Evolutionary conservation across 1,140 invertebrate genomes (phyloP).

Genomic region (Diorhabda sublineata): DNA sequence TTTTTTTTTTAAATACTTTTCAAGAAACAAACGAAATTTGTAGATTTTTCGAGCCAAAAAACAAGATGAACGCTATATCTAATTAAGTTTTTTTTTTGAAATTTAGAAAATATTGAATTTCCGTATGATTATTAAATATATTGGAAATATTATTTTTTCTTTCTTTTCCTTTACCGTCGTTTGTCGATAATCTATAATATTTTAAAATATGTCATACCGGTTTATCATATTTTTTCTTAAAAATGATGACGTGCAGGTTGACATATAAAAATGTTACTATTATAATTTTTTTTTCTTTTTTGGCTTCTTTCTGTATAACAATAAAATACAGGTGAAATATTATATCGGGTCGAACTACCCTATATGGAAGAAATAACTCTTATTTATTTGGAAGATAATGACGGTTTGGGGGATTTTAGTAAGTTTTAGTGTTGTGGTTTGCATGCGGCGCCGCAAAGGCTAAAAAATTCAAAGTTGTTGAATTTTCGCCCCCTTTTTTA

Average conservation of each 20-base stretch:
- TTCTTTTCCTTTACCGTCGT: too few relatives aligned
- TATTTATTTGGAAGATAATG: slow-evolving; percentile 79
- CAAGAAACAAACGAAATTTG: too few relatives aligned
- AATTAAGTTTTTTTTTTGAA: too few relatives aligned
- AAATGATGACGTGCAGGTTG: not conserved
- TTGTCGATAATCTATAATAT: too few relatives aligned
- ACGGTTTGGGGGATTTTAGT: slow-evolving; percentile 61
- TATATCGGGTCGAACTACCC: slow-evolving; percentile 83
- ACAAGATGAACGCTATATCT: too few relatives aligned
- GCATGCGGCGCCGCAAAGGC: slow-evolving; percentile 38
- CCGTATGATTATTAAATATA: too few relatives aligned
- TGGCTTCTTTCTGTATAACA: slow-evolving; percentile 59
- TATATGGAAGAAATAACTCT: slow-evolving; percentile 86
- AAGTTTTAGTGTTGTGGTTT: slow-evolving; percentile 56
- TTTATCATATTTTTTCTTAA: too few relatives aligned
- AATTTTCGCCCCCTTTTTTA: slow-evolving; percentile 1
- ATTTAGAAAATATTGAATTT: too few relatives aligned
- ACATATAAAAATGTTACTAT: slow-evolving; percentile 36
- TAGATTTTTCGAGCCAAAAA: too few relatives aligned
- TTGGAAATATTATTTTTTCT: too few relatives aligned
- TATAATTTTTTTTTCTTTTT: slow-evolving; percentile 48
- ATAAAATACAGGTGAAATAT: slow-evolving; percentile 76
- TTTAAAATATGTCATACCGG: too few relatives aligned
- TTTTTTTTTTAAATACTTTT: too few relatives aligned
- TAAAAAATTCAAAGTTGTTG: not conserved